A percentile compares a stretch with the other conserved stretches of the same genome.
Conservation (phyloP, 2,113 vertebrate species). For the Nymphicus hollandicus region DNA sequence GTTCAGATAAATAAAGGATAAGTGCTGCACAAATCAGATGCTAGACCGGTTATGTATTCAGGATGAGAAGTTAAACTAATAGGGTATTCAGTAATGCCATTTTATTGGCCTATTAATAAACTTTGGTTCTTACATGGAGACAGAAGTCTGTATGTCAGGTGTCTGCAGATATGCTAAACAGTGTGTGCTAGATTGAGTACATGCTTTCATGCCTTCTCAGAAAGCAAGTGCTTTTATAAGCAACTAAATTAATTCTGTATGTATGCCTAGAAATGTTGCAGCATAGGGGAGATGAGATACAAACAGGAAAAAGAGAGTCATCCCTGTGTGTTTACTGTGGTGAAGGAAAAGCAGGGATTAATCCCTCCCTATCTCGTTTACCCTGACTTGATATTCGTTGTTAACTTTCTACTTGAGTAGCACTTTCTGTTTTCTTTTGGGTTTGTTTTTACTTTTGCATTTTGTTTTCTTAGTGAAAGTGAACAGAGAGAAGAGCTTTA, state of each 20-base stretch:
- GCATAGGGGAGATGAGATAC: not conserved
- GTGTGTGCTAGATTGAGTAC: not conserved
- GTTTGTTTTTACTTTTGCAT: not conserved
- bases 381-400: not conserved
- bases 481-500: not conserved
- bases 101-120: not conserved
- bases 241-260: not conserved
- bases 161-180: not conserved
- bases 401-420: not conserved
- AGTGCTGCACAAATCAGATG: not conserved
- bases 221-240: not conserved
- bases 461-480: not conserved
- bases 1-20: not conserved
- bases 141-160: not conserved
- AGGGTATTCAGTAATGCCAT: not conserved
- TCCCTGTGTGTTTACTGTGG: not conserved
- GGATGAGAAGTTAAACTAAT: not conserved
- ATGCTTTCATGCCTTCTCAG: not conserved
- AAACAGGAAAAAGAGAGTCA: not conserved
- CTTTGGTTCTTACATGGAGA: not conserved
- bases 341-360: not conserved
- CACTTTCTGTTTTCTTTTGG: not conserved
- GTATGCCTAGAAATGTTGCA: not conserved
- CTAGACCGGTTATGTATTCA: not conserved
- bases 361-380: not conserved